These are phyloP conservation scores for Orestias chungarensis DNA, from an alignment of 2,797 vertebrate genomes.

Conservation along the genomic window DNA sequence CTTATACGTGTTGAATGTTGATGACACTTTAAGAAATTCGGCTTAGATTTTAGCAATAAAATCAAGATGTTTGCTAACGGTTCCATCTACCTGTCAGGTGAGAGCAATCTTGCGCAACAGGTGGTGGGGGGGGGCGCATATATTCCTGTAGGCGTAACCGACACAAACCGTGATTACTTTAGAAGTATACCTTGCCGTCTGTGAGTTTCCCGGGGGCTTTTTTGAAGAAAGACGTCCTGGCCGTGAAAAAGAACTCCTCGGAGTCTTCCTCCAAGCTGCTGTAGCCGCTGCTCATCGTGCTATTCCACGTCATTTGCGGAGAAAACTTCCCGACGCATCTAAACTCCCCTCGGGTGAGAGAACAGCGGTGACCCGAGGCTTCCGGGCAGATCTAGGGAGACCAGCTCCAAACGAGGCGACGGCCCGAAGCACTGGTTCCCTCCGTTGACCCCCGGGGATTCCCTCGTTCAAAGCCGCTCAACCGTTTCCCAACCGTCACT, in stretches of 20 bases:
- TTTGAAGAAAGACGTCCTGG: conserved; percentile 95
- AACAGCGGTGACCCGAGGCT: neutral
- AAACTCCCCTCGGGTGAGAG: conserved; percentile 21
- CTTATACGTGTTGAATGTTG: neutral
- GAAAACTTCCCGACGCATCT: conserved; percentile 63
- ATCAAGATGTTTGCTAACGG: neutral
- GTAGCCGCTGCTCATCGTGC: conserved; percentile 99
- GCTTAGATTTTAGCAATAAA: neutral
- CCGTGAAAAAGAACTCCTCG: conserved; percentile 97
- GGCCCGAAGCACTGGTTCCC: neutral
- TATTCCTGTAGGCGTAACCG: neutral
- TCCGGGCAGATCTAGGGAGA: neutral
- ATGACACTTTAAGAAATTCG: neutral
- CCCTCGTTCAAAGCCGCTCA: conserved; percentile 53
- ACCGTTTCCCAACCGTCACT: neutral
- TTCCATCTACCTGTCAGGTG: neutral
- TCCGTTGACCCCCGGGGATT: conserved; percentile 17
- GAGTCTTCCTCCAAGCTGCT: conserved; percentile 97
- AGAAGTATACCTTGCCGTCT: conserved; percentile 72
- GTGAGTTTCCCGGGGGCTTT: conserved; percentile 83
- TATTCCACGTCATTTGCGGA: conserved; percentile 87
- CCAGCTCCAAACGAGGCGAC: neutral
- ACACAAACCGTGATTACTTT: fast-evolving
- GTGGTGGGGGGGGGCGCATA: conserved; percentile 16
- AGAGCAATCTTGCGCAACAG: conserved; percentile 29